Conservation (phyloP, 2,113 vertebrate genomes). For the Oxyura jamaicensis region DNA sequence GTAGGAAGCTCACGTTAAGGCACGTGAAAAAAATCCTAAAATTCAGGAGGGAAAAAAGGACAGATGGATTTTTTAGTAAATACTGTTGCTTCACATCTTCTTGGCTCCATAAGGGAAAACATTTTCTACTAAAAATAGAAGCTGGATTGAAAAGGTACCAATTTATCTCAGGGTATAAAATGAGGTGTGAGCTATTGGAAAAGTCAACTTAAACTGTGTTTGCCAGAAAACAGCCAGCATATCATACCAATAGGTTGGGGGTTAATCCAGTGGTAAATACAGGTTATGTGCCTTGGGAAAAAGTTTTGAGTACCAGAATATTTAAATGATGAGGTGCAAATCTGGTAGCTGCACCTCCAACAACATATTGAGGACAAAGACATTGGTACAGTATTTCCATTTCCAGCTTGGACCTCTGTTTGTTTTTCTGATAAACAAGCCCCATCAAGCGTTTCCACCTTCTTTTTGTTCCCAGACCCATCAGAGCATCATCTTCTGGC, state of each 20-base stretch:
- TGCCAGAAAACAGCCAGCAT: slow-evolving; percentile 50
- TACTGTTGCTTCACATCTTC: slow-evolving; percentile 71
- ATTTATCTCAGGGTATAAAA: slow-evolving; percentile 70
- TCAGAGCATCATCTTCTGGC: neutral
- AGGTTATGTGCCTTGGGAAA: neutral
- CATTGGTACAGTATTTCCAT: neutral
- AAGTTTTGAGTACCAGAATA: neutral
- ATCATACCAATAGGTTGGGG: neutral
- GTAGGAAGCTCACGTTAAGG: slow-evolving; percentile 56
- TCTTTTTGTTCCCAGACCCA: neutral
- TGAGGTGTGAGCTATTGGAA: slow-evolving; percentile 67
- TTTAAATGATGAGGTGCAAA: slow-evolving; percentile 40
- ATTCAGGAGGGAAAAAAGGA: slow-evolving; percentile 71
- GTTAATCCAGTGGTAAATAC: slow-evolving; percentile 6
- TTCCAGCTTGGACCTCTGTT: neutral
- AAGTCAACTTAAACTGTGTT: slow-evolving; percentile 64
- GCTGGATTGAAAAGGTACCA: slow-evolving; percentile 65
- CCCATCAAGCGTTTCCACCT: neutral
- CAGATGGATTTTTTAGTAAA: slow-evolving; percentile 74
- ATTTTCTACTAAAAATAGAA: slow-evolving; percentile 70
- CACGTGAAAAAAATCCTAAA: slow-evolving; percentile 62
- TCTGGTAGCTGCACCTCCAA: neutral
- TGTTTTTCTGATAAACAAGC: neutral
- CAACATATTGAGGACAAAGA: neutral
- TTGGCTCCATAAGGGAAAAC: slow-evolving; percentile 70